Percentiles rank a stretch among this genome's conserved stretches.
phyloP scores from a whole-genome alignment of 2,888 invertebrate species.

The Apamea anceps region DNA sequence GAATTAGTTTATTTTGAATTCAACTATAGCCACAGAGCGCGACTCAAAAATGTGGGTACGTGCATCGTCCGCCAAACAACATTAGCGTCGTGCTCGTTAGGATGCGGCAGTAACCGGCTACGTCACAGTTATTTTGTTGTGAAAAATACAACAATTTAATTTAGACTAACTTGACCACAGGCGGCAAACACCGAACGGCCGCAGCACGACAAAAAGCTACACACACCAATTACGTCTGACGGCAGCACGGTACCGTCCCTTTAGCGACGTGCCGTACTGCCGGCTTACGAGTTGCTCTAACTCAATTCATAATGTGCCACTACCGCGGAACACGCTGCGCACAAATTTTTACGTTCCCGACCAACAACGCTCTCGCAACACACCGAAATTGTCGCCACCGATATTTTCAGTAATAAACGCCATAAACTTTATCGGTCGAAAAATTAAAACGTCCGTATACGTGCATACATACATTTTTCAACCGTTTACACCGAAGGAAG shows the following conservation, averaged over 20 bases:
- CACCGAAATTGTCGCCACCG: conserved; percentile 60
- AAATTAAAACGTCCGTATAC: conserved; percentile 61
- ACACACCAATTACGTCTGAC: conserved; percentile 86
- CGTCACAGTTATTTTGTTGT: conserved; percentile 82
- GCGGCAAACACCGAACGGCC: conserved; percentile 83
- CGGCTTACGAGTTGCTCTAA: conserved; percentile 82
- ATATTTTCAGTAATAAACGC: conserved; percentile 65
- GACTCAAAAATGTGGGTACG: conserved; percentile 60
- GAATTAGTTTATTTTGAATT: conserved; percentile 50
- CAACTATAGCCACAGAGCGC: conserved; percentile 36
- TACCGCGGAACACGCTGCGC: conserved; percentile 71
- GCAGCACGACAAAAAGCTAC: conserved; percentile 84
- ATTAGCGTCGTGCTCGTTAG: conserved; percentile 82
- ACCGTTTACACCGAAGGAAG: conserved; percentile 59
- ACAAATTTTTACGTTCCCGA: conserved; percentile 80
- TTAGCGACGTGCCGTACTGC: conserved; percentile 73
- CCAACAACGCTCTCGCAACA: conserved; percentile 68
- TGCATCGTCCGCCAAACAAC: conserved; percentile 75
- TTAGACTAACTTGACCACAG: conserved; percentile 86
- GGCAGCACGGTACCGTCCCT: conserved; percentile 76
- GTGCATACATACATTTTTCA: conserved; percentile 63
- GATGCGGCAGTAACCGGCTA: conserved; percentile 59
- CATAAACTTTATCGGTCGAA: conserved; percentile 63
- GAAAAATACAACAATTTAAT: conserved; percentile 90
- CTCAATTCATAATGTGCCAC: conserved; percentile 85